Conservation (phyloP, 2,113 vertebrate genomes). For the Capreolus pygargus region DNA sequence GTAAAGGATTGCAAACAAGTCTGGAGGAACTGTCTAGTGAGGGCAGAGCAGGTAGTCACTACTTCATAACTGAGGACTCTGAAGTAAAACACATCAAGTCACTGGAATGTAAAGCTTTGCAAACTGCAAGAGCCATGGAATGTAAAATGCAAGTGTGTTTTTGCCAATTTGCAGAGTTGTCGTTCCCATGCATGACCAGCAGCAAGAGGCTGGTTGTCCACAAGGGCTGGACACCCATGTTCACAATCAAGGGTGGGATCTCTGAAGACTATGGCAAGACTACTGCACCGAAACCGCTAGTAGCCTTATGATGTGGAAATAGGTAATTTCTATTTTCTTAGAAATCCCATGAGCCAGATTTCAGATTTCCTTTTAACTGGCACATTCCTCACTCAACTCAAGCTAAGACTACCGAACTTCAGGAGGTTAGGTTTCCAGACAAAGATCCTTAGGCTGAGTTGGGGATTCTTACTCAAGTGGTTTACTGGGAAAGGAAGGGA, state of each 20-base stretch:
- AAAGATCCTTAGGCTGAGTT: neutral
- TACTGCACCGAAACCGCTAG: neutral
- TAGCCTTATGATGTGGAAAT: neutral
- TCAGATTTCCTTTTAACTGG: neutral
- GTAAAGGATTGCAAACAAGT: neutral
- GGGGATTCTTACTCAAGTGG: neutral
- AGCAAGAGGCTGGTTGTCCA: neutral
- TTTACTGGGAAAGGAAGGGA: neutral
- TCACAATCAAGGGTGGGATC: neutral
- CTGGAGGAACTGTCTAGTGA: neutral
- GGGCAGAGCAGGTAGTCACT: neutral
- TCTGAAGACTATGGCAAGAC: neutral
- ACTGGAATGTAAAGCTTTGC: neutral
- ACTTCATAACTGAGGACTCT: neutral
- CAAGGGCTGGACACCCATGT: neutral
- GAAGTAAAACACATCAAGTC: neutral
- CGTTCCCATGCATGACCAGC: neutral
- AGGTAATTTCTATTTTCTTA: neutral
- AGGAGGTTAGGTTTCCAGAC: neutral
- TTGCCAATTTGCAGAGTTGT: neutral
- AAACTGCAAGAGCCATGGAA: neutral
- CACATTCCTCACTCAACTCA: neutral
- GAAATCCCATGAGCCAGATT: neutral
- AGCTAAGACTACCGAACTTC: neutral
- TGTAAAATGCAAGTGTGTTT: neutral